These are phyloP conservation scores for Seladonia tumulorum DNA, from an alignment of 2,888 invertebrate species.

Conservation along the genomic window DNA sequence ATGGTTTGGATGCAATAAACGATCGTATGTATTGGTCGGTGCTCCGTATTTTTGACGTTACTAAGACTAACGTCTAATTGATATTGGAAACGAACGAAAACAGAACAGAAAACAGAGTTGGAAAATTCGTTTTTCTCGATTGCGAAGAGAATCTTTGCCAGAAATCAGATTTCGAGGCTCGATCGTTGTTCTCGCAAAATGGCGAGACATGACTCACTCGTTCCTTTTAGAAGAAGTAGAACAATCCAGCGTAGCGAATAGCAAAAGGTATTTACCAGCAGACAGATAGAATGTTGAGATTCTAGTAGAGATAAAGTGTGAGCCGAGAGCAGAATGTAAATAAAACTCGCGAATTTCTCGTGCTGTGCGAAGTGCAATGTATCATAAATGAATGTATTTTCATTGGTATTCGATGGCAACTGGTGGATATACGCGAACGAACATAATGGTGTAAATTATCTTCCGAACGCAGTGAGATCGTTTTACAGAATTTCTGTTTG, in stretches of 20 bases:
- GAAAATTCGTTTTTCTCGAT: too few relatives aligned
- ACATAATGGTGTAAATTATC: conserved; percentile 30
- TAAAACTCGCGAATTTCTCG: conserved; percentile 48
- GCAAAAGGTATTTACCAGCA: conserved; percentile 41
- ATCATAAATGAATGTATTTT: conserved; percentile 53
- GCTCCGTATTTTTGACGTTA: background rate
- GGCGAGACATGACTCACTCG: conserved; percentile 27
- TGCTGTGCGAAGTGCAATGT: conserved; percentile 48
- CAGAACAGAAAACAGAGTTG: background rate
- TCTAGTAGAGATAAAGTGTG: conserved; percentile 32
- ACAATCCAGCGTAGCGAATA: conserved; percentile 30
- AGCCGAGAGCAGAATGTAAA: conserved; percentile 42
- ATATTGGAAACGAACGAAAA: background rate
- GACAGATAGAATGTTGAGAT: conserved; percentile 37
- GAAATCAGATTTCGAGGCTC: conserved; percentile 19
- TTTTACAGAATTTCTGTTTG: conserved; percentile 6
- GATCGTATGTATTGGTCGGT: background rate
- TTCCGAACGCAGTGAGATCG: conserved; percentile 28
- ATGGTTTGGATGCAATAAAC: background rate
- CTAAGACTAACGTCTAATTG: background rate
- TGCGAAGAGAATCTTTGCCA: background rate
- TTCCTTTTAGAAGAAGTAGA: conserved; percentile 38
- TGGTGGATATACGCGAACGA: conserved; percentile 6
- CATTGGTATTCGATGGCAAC: conserved; percentile 42
- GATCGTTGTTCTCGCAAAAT: conserved; percentile 1